Base-by-base conservation (phyloP, 2,888 invertebrate species). In the Plagodis dolabraria region DNA sequence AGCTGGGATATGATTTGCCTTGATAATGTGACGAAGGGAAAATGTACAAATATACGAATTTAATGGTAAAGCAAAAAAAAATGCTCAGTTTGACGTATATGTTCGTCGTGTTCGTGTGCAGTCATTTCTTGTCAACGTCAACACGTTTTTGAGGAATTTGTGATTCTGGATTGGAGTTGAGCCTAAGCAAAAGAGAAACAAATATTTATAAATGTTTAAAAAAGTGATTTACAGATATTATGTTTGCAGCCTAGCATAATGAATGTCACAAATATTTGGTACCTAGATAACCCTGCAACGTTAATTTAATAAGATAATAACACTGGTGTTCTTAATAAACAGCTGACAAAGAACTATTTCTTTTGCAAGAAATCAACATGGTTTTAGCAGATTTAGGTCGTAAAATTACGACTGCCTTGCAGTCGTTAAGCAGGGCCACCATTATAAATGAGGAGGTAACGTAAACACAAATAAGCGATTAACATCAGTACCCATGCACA, bases 351-450 rank as follows among this genome's bases (percentile, higher is more conserved):
- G 67, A 70, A 67, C 22, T 22, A 22, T 22, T 22, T 22, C 22
- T 22, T 22, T 22, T 22, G 22, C 22, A 22, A 22, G 1, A 22
- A 22, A 22, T 22, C 84, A 96, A 94, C 86, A 99, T 99, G 99
- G 99, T 99, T 88, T 97, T 99, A 95, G 99, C 99, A 80, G 99
- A 99, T 95, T 96, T 99, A 88, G 99, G 99, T 85, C 96, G 99
- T 85, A 99, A 99, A 94, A 99, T 99, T 86, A 99, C 99, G 81
- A 97, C 98, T 89, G 99, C 99, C 67, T 94, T 99, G 89, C 97
- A 99, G 87, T 99, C 99, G 55, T 94, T 99, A 71, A 99, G 99
- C 93, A 98, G 98, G 94, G 99, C 99, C 64, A 99, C 99, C 49
- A 97, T 99, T 69, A 99, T 99, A 77, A 99, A 99, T 94, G 98